A percentile compares a stretch with the other conserved stretches of the same genome.
phyloP scores from a whole-genome alignment of 2,888 invertebrate genomes.

The Pyrocoelia pectoralis region DNA sequence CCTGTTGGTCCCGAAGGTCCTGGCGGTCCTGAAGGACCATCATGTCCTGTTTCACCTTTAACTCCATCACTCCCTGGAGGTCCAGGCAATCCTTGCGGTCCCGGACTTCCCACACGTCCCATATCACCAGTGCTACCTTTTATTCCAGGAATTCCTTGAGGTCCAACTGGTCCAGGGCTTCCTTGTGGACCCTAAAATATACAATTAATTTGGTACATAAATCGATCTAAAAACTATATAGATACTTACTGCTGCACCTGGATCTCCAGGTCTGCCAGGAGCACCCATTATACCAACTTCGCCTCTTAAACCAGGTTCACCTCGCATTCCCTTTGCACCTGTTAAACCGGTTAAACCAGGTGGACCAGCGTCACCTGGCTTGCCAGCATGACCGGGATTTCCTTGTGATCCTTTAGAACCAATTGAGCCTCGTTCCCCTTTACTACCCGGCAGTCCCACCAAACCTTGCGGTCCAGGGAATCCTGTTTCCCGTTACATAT shows the following conservation, averaged over 20 bases:
- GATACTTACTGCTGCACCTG: slow-evolving; percentile 74
- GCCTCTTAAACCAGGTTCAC: slow-evolving; percentile 79
- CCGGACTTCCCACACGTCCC: slow-evolving; percentile 73
- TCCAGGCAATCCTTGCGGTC: slow-evolving; percentile 75
- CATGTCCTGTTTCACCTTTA: slow-evolving; percentile 78
- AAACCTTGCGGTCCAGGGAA: slow-evolving; percentile 72
- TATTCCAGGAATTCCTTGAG: slow-evolving; percentile 73
- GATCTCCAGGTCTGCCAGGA: slow-evolving; percentile 79
- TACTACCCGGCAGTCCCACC: slow-evolving; percentile 69
- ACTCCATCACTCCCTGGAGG: slow-evolving; percentile 74
- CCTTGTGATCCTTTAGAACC: slow-evolving; percentile 78
- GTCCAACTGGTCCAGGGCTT: slow-evolving; percentile 72
- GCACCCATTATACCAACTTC: slow-evolving; percentile 78
- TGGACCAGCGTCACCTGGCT: slow-evolving; percentile 76
- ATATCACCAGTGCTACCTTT: slow-evolving; percentile 77
- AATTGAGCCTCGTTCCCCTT: slow-evolving; percentile 67
- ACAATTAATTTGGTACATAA: background rate
- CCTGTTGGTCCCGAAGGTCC: slow-evolving; percentile 78
- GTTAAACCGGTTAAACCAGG: slow-evolving; percentile 70
- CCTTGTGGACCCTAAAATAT: slow-evolving; percentile 75
- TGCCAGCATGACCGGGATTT: slow-evolving; percentile 75
- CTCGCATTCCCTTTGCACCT: slow-evolving; percentile 78
- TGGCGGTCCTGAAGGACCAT: slow-evolving; percentile 73
- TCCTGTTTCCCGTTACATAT: slow-evolving; percentile 58
- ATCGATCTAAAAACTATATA: background rate